phyloP scores from a whole-genome alignment of 2,113 vertebrate genomes.

The Nettapus auritus region DNA sequence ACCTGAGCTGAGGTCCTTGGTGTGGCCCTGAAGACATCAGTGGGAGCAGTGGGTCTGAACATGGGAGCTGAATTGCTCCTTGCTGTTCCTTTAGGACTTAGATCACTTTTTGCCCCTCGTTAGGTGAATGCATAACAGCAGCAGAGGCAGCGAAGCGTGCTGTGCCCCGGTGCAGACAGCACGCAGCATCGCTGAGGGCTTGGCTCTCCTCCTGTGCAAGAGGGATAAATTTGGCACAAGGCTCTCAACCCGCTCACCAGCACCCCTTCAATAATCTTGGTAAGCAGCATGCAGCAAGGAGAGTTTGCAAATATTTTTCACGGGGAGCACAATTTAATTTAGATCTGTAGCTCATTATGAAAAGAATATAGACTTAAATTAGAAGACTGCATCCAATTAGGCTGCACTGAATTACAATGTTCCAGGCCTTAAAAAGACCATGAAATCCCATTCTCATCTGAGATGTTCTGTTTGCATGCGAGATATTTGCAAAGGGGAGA shows the following conservation, averaged over 20 bases:
- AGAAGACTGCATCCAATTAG: slow-evolving; percentile 12
- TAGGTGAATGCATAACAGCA: neutral
- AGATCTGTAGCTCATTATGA: neutral
- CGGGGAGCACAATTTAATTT: neutral
- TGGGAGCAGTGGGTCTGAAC: neutral
- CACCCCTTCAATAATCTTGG: neutral
- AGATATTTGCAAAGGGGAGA: neutral
- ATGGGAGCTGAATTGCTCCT: neutral
- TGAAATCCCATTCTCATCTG: neutral
- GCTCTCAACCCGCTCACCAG: neutral
- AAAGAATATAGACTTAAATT: neutral
- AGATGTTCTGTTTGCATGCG: neutral
- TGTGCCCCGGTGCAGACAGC: neutral
- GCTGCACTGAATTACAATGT: neutral
- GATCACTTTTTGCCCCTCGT: neutral
- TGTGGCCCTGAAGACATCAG: neutral
- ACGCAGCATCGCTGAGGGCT: fast-evolving
- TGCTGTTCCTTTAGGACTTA: neutral
- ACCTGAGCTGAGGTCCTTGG: neutral
- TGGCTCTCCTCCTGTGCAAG: neutral
- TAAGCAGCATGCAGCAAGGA: neutral
- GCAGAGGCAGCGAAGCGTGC: neutral
- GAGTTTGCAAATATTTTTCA: neutral
- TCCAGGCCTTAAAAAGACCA: neutral
- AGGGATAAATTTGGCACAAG: neutral